Evolutionary conservation across 2,797 vertebrate genomes (phyloP), one percentile per base, ranked within the genome.

Genomic region (Sebastes cheni): DNA sequence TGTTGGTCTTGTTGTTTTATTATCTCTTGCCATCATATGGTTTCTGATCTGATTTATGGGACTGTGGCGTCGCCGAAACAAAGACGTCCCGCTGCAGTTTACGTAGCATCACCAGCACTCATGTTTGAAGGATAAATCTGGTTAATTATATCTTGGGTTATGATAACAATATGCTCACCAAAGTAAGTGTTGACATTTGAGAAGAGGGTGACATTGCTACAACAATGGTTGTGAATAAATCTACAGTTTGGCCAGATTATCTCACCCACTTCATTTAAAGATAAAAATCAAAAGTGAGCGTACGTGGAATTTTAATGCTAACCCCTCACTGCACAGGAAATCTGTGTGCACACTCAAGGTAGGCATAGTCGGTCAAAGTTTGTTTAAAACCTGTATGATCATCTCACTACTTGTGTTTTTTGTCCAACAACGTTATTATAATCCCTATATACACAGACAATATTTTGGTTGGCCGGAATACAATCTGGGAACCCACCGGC

Each of bases 1-100:
- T 55, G 70, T 84, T 89, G 79, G 76, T 71, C 75, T 79, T 81
- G 59, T 68, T 77, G 42, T 81, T 80, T 9, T 67, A 76, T 58
- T 75, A 13, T 34, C 27, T 68, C 72, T 79, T 74, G 62, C 75
- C 64, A 79, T 78, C 75, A 14, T 75, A 72, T 68, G 32, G 66
- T 79, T 68, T 79, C 18, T 32, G 25, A 29, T 74, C 66, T 72
- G 80, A 88, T 84, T 85, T 85, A 89, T 29, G 29, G 52, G 50
- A n/a, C 62, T 34, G 74, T 9, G 30, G 77, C 29, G 14, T 61
- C 20, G 2, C 22, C 23, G 20, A 67, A 52, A 81, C 77, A 88
- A 86, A 85, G 64, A 67, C 29, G 54, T 75, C 61, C 20, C 1
- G 46, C 70, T 67, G 39, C 39, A 42, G 62, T 64, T 83, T 54